Base-by-base conservation (phyloP, 2,797 vertebrate species). In the Tangara arthus region DNA sequence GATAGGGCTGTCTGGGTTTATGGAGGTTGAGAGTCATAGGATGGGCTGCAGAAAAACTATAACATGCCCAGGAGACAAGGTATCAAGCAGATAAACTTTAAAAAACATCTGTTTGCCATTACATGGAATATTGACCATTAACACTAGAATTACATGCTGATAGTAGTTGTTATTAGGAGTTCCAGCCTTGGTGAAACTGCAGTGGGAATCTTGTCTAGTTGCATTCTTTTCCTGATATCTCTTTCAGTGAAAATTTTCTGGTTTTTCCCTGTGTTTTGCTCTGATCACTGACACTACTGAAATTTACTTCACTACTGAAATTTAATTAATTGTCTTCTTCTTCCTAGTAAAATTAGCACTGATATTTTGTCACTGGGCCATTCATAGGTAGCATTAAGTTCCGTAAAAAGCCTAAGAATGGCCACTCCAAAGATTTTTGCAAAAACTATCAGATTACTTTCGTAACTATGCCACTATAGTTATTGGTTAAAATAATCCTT, bases 1-100 rank as follows among this genome's bases (percentile, higher is more conserved):
- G 24, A 9, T 12, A 65, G 4, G 13, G 1, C 0, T 21, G 6
- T 53, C n/a, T 42, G 24, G 3, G 15, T 32, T 37, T 16, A 0
- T 26, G 20, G 32, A 80, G 6, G 12, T 41, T 83, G 32, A 76
- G 19, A 56, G 8, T 27, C 41, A 15, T 10, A 81, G 14, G 16
- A 65, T 11, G 23, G 9, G 32, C 50, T 80, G 23, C 15, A 86
- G 57, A 23, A 79, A 70, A 60, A 18, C 6, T 6, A 10, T 16
- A 57, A 23, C 18, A 23, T 52, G 8, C 17, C 12, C 16, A 75
- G 15, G 6, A 88, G 56, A 49, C 5, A 37, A 5, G 4, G 3
- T 39, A 50, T 10, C 3, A 83, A 61, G 30, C 12, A 56, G 28
- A 59, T 4, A 41, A 82, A 5, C 27, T 87, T 79, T 52, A 80